A percentile compares a stretch with the other conserved stretches of the same genome.
phyloP scores from a whole-genome alignment of 2,797 vertebrate genomes.

The Gymnocypris eckloni region DNA sequence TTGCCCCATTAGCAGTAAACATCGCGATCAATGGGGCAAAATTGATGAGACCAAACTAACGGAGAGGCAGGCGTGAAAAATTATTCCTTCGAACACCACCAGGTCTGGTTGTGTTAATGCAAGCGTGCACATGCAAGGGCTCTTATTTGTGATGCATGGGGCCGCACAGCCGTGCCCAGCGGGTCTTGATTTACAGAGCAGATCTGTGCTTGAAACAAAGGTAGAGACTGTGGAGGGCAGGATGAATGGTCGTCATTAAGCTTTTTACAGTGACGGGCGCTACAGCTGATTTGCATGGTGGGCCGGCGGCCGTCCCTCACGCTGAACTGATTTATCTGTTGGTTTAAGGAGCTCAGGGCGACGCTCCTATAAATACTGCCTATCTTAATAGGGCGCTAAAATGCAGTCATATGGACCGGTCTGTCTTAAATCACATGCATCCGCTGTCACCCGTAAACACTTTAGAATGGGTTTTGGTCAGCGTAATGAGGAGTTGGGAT shows the following conservation, averaged over 20 bases:
- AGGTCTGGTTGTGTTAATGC: conserved; percentile 18
- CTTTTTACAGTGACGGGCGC: conserved; percentile 74
- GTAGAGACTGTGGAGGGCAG: conserved; percentile 49
- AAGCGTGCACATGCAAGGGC: conserved; percentile 10
- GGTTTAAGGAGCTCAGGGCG: conserved; percentile 66
- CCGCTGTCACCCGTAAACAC: conserved; percentile 63
- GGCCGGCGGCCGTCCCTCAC: conserved; percentile 64
- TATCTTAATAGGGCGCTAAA: conserved; percentile 76
- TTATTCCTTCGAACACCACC: background rate
- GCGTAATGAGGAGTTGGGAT: conserved; percentile 59
- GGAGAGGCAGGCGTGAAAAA: conserved; percentile 34
- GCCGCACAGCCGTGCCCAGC: conserved; percentile 38
- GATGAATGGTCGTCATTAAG: conserved; percentile 73
- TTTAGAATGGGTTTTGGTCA: conserved; percentile 61
- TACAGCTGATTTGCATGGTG: conserved; percentile 76
- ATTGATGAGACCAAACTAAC: conserved; percentile 34
- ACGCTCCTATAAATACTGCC: conserved; percentile 71
- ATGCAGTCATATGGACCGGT: conserved; percentile 71
- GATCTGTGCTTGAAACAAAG: conserved; percentile 57
- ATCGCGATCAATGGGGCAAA: conserved; percentile 32
- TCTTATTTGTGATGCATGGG: conserved; percentile 48
- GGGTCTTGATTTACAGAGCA: conserved; percentile 66
- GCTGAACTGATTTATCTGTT: conserved; percentile 69
- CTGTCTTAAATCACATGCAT: conserved; percentile 73
- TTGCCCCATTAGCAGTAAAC: conserved; percentile 31